A percentile compares a stretch with the other conserved stretches of the same genome.
Evolutionary conservation across 2,888 invertebrate genomes (phyloP).

Genomic region (Latrodectus hesperus): DNA sequence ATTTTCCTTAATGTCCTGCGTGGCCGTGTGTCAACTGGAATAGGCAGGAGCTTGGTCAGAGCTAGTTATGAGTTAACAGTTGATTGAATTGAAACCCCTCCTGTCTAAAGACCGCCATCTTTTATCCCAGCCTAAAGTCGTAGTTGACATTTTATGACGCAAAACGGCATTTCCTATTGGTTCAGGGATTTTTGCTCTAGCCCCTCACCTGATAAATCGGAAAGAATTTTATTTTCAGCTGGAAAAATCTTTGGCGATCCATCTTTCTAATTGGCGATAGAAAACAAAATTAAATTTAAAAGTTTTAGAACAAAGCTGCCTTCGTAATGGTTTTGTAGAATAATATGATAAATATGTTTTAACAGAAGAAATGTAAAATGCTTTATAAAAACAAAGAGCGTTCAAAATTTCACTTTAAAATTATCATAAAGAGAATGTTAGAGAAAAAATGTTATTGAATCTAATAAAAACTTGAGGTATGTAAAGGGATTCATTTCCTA

Average conservation of each 20-base stretch:
- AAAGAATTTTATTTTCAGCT: constrained; percentile 4
- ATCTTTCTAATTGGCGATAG: constrained; percentile 20
- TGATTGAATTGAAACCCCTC: constrained; percentile 69
- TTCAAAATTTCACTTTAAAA: too few relatives aligned
- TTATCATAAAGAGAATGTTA: too few relatives aligned
- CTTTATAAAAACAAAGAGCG: too few relatives aligned
- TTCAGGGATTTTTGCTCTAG: constrained; percentile 40
- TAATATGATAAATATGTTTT: too few relatives aligned
- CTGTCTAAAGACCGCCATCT: constrained; percentile 67
- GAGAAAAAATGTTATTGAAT: too few relatives aligned
- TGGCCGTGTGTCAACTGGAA: constrained; percentile 62
- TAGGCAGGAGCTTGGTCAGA: constrained; percentile 37
- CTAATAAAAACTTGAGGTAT: too few relatives aligned
- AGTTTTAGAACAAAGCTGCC: too few relatives aligned
- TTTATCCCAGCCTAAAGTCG: constrained; percentile 66
- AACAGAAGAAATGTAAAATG: too few relatives aligned
- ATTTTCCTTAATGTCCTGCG: constrained; percentile 65
- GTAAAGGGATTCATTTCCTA: too few relatives aligned
- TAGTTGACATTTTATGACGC: constrained; percentile 69
- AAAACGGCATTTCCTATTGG: constrained; percentile 64
- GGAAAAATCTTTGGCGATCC: constrained; percentile 23
- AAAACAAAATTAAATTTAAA: not conserved
- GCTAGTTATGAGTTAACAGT: constrained; percentile 69
- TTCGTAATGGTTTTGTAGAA: too few relatives aligned
- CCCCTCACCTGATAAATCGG: constrained; percentile 62